Percentiles rank a stretch among this genome's conserved stretches.
Conservation (phyloP, 2,797 vertebrate genomes). For the Coregonus suidteri region DNA sequence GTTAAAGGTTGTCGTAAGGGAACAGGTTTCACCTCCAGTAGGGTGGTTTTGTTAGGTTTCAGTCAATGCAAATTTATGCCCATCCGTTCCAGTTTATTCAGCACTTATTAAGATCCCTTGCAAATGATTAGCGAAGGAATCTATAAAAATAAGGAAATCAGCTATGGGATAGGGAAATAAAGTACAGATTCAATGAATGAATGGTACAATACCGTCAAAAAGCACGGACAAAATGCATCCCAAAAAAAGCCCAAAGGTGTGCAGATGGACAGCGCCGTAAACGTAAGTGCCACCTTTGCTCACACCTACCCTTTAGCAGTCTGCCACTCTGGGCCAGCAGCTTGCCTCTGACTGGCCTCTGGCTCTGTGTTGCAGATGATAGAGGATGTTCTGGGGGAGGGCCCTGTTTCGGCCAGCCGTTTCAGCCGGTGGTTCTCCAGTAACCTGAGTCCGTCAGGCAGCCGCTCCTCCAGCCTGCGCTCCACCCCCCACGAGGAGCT, state of each 20-base stretch:
- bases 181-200: conserved; percentile 13
- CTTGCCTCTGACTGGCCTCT: conserved; percentile 25
- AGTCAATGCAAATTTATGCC: conserved; percentile 74
- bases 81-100: conserved; percentile 52
- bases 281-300: conserved; percentile 67
- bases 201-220: conserved; percentile 20
- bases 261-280: conserved; percentile 56
- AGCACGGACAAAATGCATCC: conserved; percentile 31
- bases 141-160: background rate
- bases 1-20: background rate
- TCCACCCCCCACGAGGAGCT: conserved; percentile 97
- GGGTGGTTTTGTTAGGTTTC: background rate
- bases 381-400: conserved; percentile 95
- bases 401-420: conserved; percentile 88
- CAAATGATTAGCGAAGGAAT: background rate
- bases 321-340: conserved; percentile 19
- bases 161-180: conserved; percentile 4
- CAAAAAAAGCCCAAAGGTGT: conserved; percentile 59
- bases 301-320: conserved; percentile 33
- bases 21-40: background rate
- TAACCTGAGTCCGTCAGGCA: conserved; percentile 90
- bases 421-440: conserved; percentile 96
- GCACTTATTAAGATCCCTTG: background rate
- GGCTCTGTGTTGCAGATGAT: conserved; percentile 86
- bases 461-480: conserved; percentile 92